Base-by-base conservation (phyloP, 1,140 invertebrate genomes). In the Oppia nitens region DNA sequence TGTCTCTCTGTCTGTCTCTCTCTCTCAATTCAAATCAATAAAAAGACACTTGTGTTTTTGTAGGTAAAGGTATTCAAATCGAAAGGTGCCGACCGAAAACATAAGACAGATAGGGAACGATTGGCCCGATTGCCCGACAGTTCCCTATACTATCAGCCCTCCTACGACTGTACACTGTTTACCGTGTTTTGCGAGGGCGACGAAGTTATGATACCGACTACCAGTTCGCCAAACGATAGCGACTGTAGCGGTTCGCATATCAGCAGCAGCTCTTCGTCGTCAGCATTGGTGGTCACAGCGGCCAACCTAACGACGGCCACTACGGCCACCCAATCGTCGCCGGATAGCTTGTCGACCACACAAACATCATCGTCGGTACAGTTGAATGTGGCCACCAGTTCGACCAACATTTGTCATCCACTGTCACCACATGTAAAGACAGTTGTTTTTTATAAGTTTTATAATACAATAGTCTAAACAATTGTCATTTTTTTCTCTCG, bases 61-160 rank as follows among this genome's bases (percentile, higher is more conserved):
- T 48, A 47, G 50, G 56, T 59, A 9, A 59, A 59, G 28, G 57
- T 59, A 29, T 87, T 87, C 66, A 83, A 93, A 74, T 73, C 92
- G 54, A 94, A 95, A 74, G 92, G 92, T n/a, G 92, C 90, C 0
- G 92, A 97, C 71, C 76, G 92, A 50, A 97, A 97, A 69, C 91
- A 95, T 68, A 95, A 95, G 71, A 92, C 95, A 67, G 92, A 97
- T 72, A 74, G 87, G n/a, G 91, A 96, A 67, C 95, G 94, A 73
- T 88, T 95, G 66, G 77, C 87, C 66, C 85, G 89, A 64, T 74
- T 86, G 57, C 83, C 87, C 12, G 76, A 80, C 29, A 60, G 40
- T 3, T 47, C 61, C 57, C 85, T 92, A 56, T 92, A 93, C 68
- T 94, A 87, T 70, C 90, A 94, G 71, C 87, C 87, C 0, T 92